Percentiles rank a stretch among this genome's conserved stretches.
phyloP scores from a whole-genome alignment of 2,113 vertebrate genomes.

The Oryzias curvinotus region DNA sequence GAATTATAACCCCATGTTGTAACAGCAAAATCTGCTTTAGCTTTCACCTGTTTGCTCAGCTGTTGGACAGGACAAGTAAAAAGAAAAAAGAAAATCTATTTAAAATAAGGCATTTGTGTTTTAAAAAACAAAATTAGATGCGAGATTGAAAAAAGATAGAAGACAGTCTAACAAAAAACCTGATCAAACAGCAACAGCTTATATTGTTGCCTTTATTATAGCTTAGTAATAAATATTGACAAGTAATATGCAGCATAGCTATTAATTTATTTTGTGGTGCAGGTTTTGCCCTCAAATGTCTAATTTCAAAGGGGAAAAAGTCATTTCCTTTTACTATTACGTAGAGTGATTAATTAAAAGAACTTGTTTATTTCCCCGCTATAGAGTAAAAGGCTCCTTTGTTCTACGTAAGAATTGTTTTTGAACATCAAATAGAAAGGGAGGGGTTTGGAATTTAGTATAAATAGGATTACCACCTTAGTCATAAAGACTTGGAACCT shows the following conservation, averaged over 20 bases:
- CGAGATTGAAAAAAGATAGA: no score
- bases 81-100: no score
- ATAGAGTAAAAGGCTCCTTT: not conserved
- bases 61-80: no score
- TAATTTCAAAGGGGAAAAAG: slow-evolving; percentile 7
- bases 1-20: no score
- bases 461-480: no score
- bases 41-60: no score
- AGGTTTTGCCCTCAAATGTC: not conserved
- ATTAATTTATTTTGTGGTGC: slow-evolving; percentile 2
- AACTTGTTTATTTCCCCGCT: not conserved
- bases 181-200: not conserved
- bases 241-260: not conserved
- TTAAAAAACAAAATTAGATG: no score
- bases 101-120: no score
- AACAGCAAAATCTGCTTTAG: no score
- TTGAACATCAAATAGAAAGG: slow-evolving; percentile 4
- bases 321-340: slow-evolving; percentile 3
- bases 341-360: slow-evolving; percentile 9
- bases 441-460: no score
- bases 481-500: no score
- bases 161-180: slow-evolving; percentile 2
- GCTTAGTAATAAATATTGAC: slow-evolving; percentile 19
- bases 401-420: slow-evolving; percentile 4
- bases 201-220: slow-evolving; percentile 13